Base-by-base conservation (phyloP, 2,797 vertebrate species). In the Cynodonichthys magdalenae region DNA sequence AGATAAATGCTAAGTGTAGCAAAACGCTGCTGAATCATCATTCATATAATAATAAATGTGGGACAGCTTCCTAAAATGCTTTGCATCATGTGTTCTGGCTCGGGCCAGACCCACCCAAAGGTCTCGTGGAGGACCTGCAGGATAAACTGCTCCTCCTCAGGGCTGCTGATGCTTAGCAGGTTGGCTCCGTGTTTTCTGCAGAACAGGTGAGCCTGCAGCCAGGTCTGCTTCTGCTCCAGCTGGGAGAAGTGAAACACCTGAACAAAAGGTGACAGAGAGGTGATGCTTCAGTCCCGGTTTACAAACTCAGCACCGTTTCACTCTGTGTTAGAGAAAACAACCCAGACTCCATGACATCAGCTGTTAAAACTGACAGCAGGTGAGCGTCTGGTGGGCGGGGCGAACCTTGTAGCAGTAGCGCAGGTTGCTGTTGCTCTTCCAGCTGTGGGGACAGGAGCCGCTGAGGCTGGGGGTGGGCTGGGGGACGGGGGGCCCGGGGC, bases 371-470 rank as follows among this genome's bases (percentile, higher is more conserved):
- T 39, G 31, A 1, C 14, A 29, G 20, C 2, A 7, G 14, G 45
- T 18, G 44, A 11, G 4, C 6, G 10, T n/a, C 14, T 12, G 15
- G 27, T 15, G 15, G 9, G 27, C 9, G 17, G 29, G 15, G 1
- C 9, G 41, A 51, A 98, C 97, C 97, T 96, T 98, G 86, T 97
- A 99, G 79, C 97, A 99, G 86, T 98, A 89, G 53, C 89, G 95
- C 53, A 98, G 93, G 62, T 92, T 93, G 81, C 81, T 87, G 80
- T 90, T 91, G 3, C 93, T 95, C 87, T 91, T 95, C 97, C 97
- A 99, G 61, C 92, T 91, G 1, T 9, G 66, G 41, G 97, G 95
- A 61, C 97, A 99, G 71, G 91, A 53, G 3, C 95, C 95, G 0
- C 92, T 93, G 45, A 97, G 90, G 80, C 95, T 95, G 20, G 97